A percentile compares a stretch with the other conserved stretches of the same genome.
Evolutionary conservation across 2,797 vertebrate species (phyloP).

Genomic region (Discoglossus pictus): DNA sequence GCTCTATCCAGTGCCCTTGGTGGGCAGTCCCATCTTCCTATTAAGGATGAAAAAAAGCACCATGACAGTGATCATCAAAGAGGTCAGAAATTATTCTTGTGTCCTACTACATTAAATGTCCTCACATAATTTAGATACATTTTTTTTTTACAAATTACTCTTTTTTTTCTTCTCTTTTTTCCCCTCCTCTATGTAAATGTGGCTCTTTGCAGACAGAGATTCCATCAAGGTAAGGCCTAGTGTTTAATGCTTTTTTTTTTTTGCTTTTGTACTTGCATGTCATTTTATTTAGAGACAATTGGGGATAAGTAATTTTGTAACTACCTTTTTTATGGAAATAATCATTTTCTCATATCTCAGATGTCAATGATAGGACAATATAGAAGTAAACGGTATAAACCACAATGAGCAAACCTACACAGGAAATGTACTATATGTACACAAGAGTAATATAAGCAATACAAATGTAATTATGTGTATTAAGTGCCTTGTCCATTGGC

Average conservation of each 20-base stretch:
- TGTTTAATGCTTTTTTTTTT: constrained; percentile 20
- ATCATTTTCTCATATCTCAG: too few species aligned
- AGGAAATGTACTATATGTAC: too few species aligned
- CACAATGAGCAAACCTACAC: too few species aligned
- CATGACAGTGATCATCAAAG: constrained; percentile 89
- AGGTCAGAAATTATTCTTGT: constrained; percentile 67
- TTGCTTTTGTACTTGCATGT: neutral
- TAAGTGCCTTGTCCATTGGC: too few species aligned
- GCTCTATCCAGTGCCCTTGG: constrained; percentile 86
- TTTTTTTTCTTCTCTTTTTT: constrained; percentile 17
- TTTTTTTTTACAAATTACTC: too few species aligned
- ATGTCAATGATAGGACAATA: too few species aligned
- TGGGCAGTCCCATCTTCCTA: constrained; percentile 85
- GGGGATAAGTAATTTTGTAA: too few species aligned
- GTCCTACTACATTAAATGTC: neutral
- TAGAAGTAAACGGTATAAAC: too few species aligned
- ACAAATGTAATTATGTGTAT: too few species aligned
- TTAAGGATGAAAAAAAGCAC: constrained; percentile 93
- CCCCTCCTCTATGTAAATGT: constrained; percentile 48
- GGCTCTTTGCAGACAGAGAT: constrained; percentile 84
- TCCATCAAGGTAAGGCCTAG: constrained; percentile 87
- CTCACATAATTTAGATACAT: neutral
- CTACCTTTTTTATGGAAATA: too few species aligned
- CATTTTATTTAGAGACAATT: neutral
- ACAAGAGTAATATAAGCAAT: too few species aligned